Percentiles rank a stretch among this genome's conserved stretches.
Conservation (phyloP, 2,888 invertebrate species). For the Ornithoptera alexandrae region DNA sequence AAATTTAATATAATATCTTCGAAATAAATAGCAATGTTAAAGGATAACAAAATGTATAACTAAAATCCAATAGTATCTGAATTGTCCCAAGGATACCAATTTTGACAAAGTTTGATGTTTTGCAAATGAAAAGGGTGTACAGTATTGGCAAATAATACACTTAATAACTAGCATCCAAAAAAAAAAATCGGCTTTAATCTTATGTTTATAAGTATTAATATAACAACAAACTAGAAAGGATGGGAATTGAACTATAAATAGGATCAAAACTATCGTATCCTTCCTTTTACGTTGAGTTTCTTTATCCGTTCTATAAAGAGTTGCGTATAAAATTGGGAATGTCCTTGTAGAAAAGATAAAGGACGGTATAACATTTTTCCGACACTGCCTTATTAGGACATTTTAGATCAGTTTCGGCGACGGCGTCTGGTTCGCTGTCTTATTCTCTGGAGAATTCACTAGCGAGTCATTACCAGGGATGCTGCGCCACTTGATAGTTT, state of each 20-base stretch:
- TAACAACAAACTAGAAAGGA: not conserved
- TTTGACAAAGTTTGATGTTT: not conserved
- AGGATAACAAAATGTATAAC: not conserved
- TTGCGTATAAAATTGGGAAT: no score
- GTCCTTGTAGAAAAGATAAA: conserved; percentile 1
- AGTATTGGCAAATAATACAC: not conserved
- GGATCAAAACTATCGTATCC: no score
- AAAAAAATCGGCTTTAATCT: not conserved
- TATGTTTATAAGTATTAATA: no score
- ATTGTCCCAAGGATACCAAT: not conserved
- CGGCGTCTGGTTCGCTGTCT: not conserved
- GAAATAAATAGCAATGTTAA: not conserved
- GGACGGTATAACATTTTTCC: not conserved
- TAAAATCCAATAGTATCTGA: not conserved
- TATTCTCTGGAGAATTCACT: conserved; percentile 6
- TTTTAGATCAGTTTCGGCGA: not conserved
- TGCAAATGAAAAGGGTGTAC: not conserved
- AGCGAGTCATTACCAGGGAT: conserved; percentile 4
- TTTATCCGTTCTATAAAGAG: no score
- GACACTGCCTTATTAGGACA: conserved; percentile 2
- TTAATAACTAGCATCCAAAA: not conserved
- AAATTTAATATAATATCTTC: no score
- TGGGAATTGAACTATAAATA: no score
- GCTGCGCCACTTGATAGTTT: conserved; percentile 5
- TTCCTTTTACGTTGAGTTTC: no score